Percentiles rank a stretch among this genome's conserved stretches.
Conservation (phyloP, 2,797 vertebrate genomes). For the Intellagama lesueurii region DNA sequence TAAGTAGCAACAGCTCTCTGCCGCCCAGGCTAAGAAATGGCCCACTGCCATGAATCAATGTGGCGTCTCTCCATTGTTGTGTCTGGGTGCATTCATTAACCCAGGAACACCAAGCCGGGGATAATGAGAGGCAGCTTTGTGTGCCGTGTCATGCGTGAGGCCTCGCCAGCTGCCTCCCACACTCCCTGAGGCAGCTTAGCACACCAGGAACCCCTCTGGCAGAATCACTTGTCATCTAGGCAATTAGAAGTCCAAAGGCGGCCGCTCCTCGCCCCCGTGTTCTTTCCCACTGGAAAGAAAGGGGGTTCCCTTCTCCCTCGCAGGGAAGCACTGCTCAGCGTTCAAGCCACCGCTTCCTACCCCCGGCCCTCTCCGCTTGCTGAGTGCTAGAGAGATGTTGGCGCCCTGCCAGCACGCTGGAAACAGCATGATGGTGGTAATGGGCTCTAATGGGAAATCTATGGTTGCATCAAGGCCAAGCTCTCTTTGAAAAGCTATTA, state of each 20-base stretch:
- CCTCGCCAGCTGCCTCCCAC: neutral
- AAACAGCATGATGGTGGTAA: neutral
- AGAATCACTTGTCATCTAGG: neutral
- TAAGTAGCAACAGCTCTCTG: neutral
- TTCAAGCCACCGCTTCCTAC: neutral
- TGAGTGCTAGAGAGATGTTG: neutral
- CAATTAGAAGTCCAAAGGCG: neutral
- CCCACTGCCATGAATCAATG: neutral
- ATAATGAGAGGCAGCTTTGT: neutral
- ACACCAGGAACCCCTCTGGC: neutral
- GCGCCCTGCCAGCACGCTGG: neutral
- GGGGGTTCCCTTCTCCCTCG: neutral
- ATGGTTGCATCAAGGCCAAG: constrained; percentile 23
- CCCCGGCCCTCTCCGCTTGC: neutral
- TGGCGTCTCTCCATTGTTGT: neutral
- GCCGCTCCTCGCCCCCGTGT: too few relatives aligned
- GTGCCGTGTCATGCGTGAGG: neutral
- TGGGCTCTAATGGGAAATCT: constrained; percentile 10
- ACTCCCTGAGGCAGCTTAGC: neutral
- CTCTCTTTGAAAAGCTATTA: constrained; percentile 6
- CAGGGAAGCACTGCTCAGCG: neutral
- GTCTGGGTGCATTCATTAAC: neutral
- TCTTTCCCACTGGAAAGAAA: neutral
- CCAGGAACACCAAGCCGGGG: neutral
- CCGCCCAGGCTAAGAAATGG: neutral